Evolutionary conservation across 1,140 invertebrate genomes (phyloP).

Genomic region (Dendrolimus punctatus): DNA sequence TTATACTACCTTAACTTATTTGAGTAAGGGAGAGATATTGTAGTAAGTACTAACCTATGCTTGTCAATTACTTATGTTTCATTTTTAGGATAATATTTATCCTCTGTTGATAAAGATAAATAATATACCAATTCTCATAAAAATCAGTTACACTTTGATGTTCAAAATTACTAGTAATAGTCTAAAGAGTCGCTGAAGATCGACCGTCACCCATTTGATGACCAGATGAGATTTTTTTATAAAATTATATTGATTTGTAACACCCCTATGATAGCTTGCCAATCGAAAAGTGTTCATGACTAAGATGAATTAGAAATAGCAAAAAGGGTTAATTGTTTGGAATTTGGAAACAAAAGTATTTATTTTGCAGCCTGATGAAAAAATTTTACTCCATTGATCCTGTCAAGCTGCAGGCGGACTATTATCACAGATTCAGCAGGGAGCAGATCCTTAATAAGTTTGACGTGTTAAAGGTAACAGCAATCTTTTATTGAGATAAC

Average conservation of each 20-base stretch:
- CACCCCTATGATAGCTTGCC: neutral
- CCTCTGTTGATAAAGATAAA: no score
- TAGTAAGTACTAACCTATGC: conserved; percentile 58
- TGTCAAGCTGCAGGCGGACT: conserved; percentile 50
- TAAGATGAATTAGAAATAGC: no score
- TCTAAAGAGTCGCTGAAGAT: no score
- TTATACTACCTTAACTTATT: conserved; percentile 72
- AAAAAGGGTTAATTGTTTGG: neutral
- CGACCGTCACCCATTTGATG: no score
- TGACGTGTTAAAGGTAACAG: conserved; percentile 67
- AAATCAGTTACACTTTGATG: no score
- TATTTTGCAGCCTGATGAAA: conserved; percentile 69
- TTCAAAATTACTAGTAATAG: no score
- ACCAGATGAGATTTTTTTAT: neutral
- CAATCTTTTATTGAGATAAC: no score
- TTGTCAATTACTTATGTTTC: neutral
- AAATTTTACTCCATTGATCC: conserved; percentile 66
- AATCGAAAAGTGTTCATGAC: neutral
- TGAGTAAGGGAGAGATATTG: conserved; percentile 72
- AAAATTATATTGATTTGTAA: neutral
- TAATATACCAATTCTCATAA: no score
- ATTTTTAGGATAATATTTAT: no score
- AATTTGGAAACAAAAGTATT: neutral
- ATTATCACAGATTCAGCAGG: conserved; percentile 63
- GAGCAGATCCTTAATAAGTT: conserved; percentile 68